phyloP scores from a whole-genome alignment of 2,797 vertebrate species.

The Eurystomus glaucurus region DNA sequence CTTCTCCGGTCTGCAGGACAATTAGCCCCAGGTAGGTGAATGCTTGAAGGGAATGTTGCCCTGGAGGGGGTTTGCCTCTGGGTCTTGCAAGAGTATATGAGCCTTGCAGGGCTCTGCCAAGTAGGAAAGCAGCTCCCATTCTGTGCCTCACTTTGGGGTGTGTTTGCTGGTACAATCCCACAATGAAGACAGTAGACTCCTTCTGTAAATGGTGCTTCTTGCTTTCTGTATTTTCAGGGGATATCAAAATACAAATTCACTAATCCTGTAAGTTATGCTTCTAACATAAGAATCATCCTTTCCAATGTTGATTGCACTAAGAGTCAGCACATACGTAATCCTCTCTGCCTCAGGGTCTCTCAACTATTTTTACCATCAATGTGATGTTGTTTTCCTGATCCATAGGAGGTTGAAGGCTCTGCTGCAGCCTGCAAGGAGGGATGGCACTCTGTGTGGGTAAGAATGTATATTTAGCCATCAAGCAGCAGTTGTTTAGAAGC shows the following conservation, averaged over 20 bases:
- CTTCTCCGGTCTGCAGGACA: background rate
- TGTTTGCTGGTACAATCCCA: background rate
- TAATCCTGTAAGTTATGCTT: background rate
- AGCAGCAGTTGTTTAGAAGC: background rate
- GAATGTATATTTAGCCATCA: background rate
- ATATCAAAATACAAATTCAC: background rate
- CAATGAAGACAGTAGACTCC: background rate
- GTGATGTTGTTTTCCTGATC: background rate
- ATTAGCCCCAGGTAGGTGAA: background rate
- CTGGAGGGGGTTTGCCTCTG: fast-evolving
- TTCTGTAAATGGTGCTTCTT: background rate
- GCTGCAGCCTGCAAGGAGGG: background rate
- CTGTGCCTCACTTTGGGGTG: background rate
- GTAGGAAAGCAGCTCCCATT: background rate
- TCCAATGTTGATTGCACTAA: background rate
- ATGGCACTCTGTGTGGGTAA: background rate
- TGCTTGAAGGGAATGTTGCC: background rate
- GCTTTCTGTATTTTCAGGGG: background rate
- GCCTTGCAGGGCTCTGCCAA: background rate
- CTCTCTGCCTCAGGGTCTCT: background rate
- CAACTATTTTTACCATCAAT: background rate
- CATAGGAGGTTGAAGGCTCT: fast-evolving
- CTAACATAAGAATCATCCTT: background rate
- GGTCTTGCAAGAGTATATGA: background rate
- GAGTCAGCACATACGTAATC: background rate